Evolutionary conservation across 2,113 vertebrate genomes (phyloP).

Genomic region (Butorides virescens): DNA sequence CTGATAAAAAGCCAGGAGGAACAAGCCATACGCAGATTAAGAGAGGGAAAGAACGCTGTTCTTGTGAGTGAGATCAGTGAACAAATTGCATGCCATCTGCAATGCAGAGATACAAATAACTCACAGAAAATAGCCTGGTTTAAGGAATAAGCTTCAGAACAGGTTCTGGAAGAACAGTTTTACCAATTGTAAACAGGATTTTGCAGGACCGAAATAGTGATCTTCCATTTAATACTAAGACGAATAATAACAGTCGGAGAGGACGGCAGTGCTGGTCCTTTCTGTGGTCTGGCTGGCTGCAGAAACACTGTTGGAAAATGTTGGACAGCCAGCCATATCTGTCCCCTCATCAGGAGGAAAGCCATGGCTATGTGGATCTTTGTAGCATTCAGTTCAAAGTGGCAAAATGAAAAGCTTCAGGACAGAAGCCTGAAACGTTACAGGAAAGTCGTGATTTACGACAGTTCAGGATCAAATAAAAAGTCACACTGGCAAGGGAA

Average conservation of each 20-base stretch:
- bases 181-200: neutral
- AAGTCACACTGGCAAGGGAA: neutral
- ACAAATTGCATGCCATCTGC: constrained; percentile 2
- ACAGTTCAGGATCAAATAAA: neutral
- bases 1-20: neutral
- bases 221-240: neutral
- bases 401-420: neutral
- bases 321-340: neutral
- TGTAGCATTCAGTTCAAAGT: neutral
- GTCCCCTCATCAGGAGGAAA: neutral
- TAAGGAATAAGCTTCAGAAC: neutral
- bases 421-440: neutral
- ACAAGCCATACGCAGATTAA: neutral
- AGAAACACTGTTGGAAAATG: neutral
- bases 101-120: constrained; percentile 4
- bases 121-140: neutral
- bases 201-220: neutral
- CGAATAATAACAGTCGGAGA: neutral
- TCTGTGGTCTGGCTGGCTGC: neutral
- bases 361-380: neutral
- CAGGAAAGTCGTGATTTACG: neutral
- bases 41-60: neutral
- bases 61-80: neutral
- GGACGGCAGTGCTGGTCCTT: neutral
- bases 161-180: neutral